These are phyloP conservation scores for Dasypus novemcinctus DNA, from an alignment of 2,113 vertebrate species.

Conservation along the genomic window DNA sequence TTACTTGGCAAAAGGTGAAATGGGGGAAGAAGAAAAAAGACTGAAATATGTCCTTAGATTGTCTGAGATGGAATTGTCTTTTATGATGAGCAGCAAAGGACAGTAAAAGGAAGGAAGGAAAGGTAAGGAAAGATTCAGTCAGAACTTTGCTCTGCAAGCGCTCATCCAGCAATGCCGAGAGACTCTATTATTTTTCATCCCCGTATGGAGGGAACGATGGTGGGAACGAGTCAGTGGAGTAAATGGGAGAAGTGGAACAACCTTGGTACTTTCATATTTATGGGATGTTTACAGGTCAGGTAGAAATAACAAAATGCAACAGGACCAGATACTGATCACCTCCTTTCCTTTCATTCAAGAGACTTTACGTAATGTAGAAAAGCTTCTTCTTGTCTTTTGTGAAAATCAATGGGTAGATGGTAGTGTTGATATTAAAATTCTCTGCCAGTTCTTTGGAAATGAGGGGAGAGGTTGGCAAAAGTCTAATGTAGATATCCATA, in stretches of 20 bases:
- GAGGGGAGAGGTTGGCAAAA: neutral
- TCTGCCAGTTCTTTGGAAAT: conserved; percentile 22
- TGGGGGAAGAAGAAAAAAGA: neutral
- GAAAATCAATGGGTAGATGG: neutral
- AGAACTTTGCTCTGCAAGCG: neutral
- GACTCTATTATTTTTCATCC: neutral
- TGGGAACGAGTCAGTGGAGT: neutral
- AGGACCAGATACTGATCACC: neutral
- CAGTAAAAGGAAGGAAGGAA: neutral
- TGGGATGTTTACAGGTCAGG: neutral
- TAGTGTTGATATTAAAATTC: neutral
- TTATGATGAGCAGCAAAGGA: conserved; percentile 15
- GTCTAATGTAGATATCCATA: neutral
- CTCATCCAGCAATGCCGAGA: neutral
- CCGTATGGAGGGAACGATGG: neutral
- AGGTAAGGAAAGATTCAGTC: neutral
- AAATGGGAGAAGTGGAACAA: neutral
- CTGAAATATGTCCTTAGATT: neutral
- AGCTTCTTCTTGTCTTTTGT: neutral
- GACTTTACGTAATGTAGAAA: neutral
- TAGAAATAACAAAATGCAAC: neutral
- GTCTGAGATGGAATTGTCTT: conserved; percentile 22
- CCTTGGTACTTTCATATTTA: neutral
- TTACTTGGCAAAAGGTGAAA: neutral
- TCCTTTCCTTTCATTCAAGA: too few species aligned